Percentiles rank a stretch among this genome's conserved stretches.
phyloP scores from a whole-genome alignment of 2,888 invertebrate genomes.

The Perithous albicinctus region DNA sequence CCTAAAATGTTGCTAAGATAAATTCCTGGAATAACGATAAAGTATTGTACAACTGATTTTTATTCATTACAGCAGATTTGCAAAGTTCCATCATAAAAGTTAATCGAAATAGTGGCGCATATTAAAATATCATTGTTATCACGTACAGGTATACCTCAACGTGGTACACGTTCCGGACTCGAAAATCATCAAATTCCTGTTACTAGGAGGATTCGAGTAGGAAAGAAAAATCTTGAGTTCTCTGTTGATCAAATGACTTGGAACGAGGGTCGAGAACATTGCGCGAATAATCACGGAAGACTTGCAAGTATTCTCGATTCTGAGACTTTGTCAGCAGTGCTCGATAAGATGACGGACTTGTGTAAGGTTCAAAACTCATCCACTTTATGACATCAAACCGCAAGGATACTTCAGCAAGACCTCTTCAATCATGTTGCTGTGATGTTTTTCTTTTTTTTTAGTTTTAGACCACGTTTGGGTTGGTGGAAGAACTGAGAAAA shows the following conservation, averaged over 20 bases:
- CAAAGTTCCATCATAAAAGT: too few species aligned
- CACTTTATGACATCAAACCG: not conserved
- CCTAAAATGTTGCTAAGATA: too few species aligned
- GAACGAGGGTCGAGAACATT: slow-evolving; percentile 62
- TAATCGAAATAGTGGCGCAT: too few species aligned
- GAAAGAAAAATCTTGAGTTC: slow-evolving; percentile 48
- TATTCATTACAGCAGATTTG: too few species aligned
- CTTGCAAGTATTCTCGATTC: slow-evolving; percentile 64
- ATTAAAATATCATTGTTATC: not conserved
- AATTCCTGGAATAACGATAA: too few species aligned
- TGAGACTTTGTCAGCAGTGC: slow-evolving; percentile 56
- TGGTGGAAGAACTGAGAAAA: slow-evolving; percentile 66
- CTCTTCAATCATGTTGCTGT: not conserved
- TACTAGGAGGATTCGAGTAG: slow-evolving; percentile 37
- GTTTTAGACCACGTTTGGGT: slow-evolving; percentile 70
- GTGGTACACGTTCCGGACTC: too few species aligned
- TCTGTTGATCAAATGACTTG: slow-evolving; percentile 64
- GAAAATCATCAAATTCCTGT: not conserved
- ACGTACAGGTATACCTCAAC: slow-evolving; percentile 8
- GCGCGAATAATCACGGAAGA: slow-evolving; percentile 53
- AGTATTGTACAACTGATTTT: too few species aligned
- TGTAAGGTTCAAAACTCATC: slow-evolving; percentile 39
- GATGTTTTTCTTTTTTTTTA: slow-evolving; percentile 34
- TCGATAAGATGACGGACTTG: slow-evolving; percentile 67
- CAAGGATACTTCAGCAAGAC: not conserved